Evolutionary conservation across 1,140 invertebrate genomes (phyloP), one percentile per base, ranked within the genome.

Genomic region (Batillaria attramentaria): DNA sequence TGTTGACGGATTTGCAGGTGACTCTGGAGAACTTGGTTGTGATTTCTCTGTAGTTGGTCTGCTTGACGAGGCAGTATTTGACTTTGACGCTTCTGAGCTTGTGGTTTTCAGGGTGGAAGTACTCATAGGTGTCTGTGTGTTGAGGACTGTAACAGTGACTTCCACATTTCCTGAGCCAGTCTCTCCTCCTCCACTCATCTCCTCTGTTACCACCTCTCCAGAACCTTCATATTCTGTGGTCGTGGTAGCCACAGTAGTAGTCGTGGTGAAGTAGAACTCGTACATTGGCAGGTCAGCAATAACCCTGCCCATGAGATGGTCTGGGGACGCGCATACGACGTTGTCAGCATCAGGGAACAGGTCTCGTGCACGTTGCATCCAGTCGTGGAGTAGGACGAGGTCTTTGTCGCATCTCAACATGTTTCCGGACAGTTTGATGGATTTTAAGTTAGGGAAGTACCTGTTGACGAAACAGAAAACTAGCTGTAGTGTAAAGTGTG

Each of bases 371-470:
- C 72, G 78, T 39, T 75, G 81, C 37, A 91, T 86, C 90, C 90
- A 91, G 28, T 86, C 79, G 10, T 80, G 81, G n/a, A 91, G 78
- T 87, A 86, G 89, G 31, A 87, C 50, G 10, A 91, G 85, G 2
- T 81, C 54, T 42, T 82, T 43, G 39, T 88, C 83, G 77, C 92
- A 92, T 69, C 90, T 81, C 91, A 91, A 92, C 13, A 84, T 80
- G 82, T 91, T 92, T 39, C 87, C 90, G 72, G 87, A 84, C 50
- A 92, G 65, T 73, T 89, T 87, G 20, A 91, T 79, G 10, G 83
- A 78, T 46, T 87, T 82, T 10, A 96, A 86, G 84, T 95, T 93
- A 0, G 94, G 93, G 37, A 96, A 91, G 84, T 94, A 92, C n/a
- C n/a, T n/a, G n/a, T n/a, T n/a, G n/a, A n/a, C n/a, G n/a, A n/a